These are phyloP conservation scores for Equus quagga DNA, from an alignment of 2,113 vertebrate genomes.

Conservation along the genomic window DNA sequence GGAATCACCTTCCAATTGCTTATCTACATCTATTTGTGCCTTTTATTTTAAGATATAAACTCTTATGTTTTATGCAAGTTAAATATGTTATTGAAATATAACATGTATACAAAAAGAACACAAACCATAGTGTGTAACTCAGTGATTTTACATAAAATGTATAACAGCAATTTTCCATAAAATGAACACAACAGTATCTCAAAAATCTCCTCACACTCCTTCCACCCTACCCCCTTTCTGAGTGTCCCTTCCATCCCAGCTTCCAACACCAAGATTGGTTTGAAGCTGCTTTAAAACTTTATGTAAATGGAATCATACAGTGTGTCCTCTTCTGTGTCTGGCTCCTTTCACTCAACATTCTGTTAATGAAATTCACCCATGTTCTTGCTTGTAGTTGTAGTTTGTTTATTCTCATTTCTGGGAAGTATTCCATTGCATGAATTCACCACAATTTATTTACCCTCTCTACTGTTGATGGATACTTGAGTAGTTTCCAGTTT, in stretches of 20 bases:
- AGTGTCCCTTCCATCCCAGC: neutral
- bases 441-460: neutral
- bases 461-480: neutral
- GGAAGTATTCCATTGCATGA: slow-evolving; percentile 22
- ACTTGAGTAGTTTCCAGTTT: neutral
- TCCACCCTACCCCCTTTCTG: neutral
- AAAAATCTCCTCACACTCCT: neutral
- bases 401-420: slow-evolving; percentile 47
- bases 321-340: neutral
- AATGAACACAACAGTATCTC: neutral
- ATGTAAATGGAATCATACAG: neutral
- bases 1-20: neutral
- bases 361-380: slow-evolving; percentile 41
- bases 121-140: neutral
- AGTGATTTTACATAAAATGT: neutral
- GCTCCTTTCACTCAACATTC: slow-evolving; percentile 2
- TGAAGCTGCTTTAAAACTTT: neutral
- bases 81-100: neutral
- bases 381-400: neutral
- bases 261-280: neutral
- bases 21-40: neutral
- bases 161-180: neutral
- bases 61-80: neutral
- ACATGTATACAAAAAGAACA: neutral
- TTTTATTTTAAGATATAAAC: neutral